Evolutionary conservation across 2,888 invertebrate genomes (phyloP).

Genomic region (Coelopa pilipes): DNA sequence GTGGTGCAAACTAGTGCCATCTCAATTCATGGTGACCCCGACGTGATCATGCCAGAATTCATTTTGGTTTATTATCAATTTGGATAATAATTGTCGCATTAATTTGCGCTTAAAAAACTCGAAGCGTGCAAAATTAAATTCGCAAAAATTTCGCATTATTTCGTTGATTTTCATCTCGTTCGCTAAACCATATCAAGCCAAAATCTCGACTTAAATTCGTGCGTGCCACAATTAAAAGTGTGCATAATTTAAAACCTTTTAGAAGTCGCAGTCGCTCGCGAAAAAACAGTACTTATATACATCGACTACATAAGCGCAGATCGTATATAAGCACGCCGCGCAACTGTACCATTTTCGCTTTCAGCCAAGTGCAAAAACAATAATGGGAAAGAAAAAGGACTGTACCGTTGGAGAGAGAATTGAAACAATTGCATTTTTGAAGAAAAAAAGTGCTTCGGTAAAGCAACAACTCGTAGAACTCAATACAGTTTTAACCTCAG

Average conservation of each 20-base stretch:
- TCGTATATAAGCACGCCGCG: neutral
- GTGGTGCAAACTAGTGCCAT: conserved; percentile 30
- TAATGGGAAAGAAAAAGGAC: conserved; percentile 13
- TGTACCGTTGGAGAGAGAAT: neutral
- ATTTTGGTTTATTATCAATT: neutral
- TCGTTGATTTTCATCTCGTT: neutral
- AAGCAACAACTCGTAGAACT: conserved; percentile 29
- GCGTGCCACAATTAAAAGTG: no score
- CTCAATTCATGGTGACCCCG: conserved; percentile 35
- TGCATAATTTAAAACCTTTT: no score
- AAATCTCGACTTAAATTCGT: no score
- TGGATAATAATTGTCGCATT: neutral
- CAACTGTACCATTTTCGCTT: conserved; percentile 4
- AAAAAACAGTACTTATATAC: conserved; percentile 10
- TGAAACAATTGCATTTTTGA: conserved; percentile 13
- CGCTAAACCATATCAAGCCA: no score
- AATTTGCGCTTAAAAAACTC: neutral
- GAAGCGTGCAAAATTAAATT: neutral
- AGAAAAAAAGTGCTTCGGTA: conserved; percentile 25
- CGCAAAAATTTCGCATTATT: neutral
- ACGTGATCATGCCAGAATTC: conserved; percentile 31
- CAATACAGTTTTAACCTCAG: conserved; percentile 28
- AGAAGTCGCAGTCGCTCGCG: neutral
- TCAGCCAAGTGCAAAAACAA: neutral
- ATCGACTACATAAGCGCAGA: neutral